Evolutionary conservation across 2,113 vertebrate species (phyloP).

Genomic region (Burhinus bistriatus): DNA sequence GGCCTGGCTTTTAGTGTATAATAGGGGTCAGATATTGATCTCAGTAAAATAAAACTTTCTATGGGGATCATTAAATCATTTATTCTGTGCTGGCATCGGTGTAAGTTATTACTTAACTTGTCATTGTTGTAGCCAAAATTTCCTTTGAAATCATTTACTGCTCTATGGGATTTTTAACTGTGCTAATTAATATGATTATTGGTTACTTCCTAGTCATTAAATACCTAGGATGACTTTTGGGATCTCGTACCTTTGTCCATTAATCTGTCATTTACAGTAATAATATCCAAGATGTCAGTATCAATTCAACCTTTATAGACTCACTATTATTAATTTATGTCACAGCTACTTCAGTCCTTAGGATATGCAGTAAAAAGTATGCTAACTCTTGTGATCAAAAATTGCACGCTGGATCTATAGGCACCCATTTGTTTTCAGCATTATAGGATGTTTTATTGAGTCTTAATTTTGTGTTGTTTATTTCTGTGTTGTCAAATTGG

Average conservation of each 20-base stretch:
- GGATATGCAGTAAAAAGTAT: neutral
- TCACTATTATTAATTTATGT: constrained; percentile 39
- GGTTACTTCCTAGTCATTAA: constrained; percentile 67
- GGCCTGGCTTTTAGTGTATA: constrained; percentile 52
- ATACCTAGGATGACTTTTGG: constrained; percentile 39
- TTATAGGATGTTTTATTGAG: neutral
- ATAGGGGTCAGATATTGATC: constrained; percentile 66
- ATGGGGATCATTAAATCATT: constrained; percentile 54
- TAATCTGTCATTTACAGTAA: constrained; percentile 63
- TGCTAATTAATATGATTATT: constrained; percentile 70
- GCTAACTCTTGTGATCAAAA: neutral
- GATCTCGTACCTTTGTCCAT: constrained; percentile 37
- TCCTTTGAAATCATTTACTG: constrained; percentile 60
- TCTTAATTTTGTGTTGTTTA: neutral
- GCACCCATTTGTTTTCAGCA: neutral
- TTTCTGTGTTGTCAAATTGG: neutral
- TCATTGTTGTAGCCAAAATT: constrained; percentile 61
- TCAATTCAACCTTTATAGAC: constrained; percentile 48
- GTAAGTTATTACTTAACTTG: constrained; percentile 63
- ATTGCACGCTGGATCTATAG: neutral
- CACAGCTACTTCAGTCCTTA: neutral
- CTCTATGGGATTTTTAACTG: constrained; percentile 57
- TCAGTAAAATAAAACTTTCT: constrained; percentile 64
- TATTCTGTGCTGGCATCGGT: constrained; percentile 45
- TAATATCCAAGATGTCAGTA: constrained; percentile 63